A percentile compares a stretch with the other conserved stretches of the same genome.
These are phyloP conservation scores for Pogonocherus hispidulus DNA, from an alignment of 2,888 invertebrate species.

Conservation along the genomic window DNA sequence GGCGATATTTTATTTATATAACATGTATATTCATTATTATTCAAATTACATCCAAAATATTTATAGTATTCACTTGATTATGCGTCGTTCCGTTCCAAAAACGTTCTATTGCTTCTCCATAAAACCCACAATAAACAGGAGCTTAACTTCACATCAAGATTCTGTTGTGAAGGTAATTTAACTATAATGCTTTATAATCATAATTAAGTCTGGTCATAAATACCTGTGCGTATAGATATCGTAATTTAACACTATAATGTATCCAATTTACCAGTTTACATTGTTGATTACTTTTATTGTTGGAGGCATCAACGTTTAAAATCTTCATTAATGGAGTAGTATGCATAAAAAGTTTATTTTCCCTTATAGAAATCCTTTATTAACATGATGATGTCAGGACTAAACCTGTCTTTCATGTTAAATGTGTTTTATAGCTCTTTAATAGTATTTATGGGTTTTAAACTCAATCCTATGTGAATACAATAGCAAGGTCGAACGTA, in stretches of 20 bases:
- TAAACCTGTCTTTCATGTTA: not conserved
- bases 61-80: no score
- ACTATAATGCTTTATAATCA: conserved; percentile 12
- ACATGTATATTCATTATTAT: no score
- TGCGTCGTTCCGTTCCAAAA: no score
- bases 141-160: not conserved
- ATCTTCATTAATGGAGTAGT: conserved; percentile 10
- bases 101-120: not conserved
- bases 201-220: conserved; percentile 10
- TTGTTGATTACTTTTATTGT: conserved; percentile 15
- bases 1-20: no score
- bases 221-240: conserved; percentile 7
- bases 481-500: not conserved
- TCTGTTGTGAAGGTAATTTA: conserved; percentile 9
- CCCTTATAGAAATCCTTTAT: conserved; percentile 6
- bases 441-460: not conserved
- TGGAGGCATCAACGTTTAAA: conserved; percentile 4
- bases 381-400: not conserved
- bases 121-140: not conserved
- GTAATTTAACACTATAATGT: conserved; percentile 15
- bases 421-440: not conserved
- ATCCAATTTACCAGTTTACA: conserved; percentile 15
- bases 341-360: not conserved
- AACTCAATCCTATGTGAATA: not conserved
- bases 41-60: no score